A percentile compares a stretch with the other conserved stretches of the same genome.
Conservation (phyloP, 2,888 invertebrate species). For the Drosophila neutralis region DNA sequence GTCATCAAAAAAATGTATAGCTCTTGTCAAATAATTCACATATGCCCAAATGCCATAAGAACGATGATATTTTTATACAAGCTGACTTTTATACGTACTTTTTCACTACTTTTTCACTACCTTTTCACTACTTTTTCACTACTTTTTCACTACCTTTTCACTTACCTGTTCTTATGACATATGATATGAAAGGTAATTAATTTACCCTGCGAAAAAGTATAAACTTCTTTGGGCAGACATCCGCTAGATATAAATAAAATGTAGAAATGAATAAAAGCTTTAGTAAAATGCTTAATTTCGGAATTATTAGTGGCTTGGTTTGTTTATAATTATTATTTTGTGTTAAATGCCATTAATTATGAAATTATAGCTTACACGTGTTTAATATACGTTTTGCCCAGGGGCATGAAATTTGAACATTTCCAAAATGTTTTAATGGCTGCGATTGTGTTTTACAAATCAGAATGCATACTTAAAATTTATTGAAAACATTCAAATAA, state of each 20-base stretch:
- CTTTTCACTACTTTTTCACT: no score
- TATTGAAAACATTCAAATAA: background rate
- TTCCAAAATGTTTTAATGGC: background rate
- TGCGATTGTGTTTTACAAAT: background rate
- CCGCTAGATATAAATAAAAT: background rate
- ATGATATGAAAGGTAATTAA: background rate
- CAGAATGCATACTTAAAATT: background rate
- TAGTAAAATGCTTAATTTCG: background rate
- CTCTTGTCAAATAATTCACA: constrained; percentile 1
- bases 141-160: background rate
- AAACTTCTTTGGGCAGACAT: background rate
- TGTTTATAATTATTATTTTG: background rate
- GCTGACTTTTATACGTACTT: background rate
- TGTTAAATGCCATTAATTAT: background rate
- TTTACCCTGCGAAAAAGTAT: background rate
- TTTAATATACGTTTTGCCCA: background rate
- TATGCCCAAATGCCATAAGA: background rate
- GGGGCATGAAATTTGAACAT: background rate
- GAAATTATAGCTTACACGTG: background rate
- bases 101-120: background rate
- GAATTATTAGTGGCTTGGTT: background rate
- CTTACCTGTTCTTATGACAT: background rate
- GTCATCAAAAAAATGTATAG: background rate
- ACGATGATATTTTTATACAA: background rate
- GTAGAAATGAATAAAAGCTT: background rate